These are phyloP conservation scores for Dinocampus coccinellae DNA, from an alignment of 2,888 invertebrate species.

Conservation along the genomic window DNA sequence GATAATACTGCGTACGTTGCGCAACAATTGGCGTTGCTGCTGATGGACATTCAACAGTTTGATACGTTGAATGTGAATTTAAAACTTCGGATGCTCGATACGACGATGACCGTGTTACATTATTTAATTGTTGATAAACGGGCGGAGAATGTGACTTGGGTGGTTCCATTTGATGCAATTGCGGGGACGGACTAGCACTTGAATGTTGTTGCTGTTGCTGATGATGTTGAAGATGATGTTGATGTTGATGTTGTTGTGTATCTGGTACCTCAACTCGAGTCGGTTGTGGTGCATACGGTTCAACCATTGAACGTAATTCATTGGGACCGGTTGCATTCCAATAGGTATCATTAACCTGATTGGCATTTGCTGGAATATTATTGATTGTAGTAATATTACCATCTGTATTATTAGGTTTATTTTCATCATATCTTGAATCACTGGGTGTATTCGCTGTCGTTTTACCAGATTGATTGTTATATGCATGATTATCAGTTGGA, in stretches of 20 bases:
- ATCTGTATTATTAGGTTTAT: slow-evolving; percentile 34
- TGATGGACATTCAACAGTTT: slow-evolving; percentile 45
- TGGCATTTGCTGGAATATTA: slow-evolving; percentile 43
- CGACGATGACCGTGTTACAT: slow-evolving; percentile 54
- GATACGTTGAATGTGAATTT: slow-evolving; percentile 50
- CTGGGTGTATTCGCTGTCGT: slow-evolving; percentile 25
- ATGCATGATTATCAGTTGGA: slow-evolving; percentile 47
- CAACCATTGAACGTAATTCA: slow-evolving; percentile 54
- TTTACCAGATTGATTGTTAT: slow-evolving; percentile 41
- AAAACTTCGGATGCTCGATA: slow-evolving; percentile 42
- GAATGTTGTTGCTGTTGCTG: slow-evolving; percentile 30
- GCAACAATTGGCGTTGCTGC: slow-evolving; percentile 45
- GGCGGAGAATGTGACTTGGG: slow-evolving; percentile 57
- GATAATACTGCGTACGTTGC: slow-evolving; percentile 63
- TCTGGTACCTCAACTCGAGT: slow-evolving; percentile 65
- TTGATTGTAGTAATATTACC: neutral
- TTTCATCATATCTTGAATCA: slow-evolving; percentile 34
- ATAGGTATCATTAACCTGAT: slow-evolving; percentile 47
- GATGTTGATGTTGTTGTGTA: slow-evolving; percentile 45
- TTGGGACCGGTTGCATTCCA: slow-evolving; percentile 56
- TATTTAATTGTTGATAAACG: slow-evolving; percentile 61
- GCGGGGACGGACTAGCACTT: slow-evolving; percentile 43
- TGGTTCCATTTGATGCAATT: slow-evolving; percentile 56
- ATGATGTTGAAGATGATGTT: slow-evolving; percentile 4
- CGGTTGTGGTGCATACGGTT: slow-evolving; percentile 64